Base-by-base conservation (phyloP, 2,888 invertebrate species). In the Patella ulyssiponensis region DNA sequence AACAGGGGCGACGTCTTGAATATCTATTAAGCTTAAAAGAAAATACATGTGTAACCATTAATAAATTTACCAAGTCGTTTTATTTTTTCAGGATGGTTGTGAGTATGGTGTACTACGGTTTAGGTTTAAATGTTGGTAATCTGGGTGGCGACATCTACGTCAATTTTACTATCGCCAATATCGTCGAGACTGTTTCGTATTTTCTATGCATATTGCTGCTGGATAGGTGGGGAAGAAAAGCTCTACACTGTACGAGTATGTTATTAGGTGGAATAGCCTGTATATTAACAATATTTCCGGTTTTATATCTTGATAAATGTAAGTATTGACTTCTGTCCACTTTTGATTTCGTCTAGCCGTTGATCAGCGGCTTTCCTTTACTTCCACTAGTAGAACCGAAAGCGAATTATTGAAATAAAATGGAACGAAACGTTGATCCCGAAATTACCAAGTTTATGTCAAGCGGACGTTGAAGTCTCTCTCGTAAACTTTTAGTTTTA, bases 251-350 rank as follows among this genome's bases (percentile, higher is more conserved):
- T 75, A 74, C 73, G 3, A 78, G 80, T 17, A 87, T 87, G 87
- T 74, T 87, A 20, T 44, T 84, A 11, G 88, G 87, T 0, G 88
- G 87, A 20, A 74, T 87, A 11, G 85, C 86, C 9, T 89, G 88
- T 78, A 94, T 96, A 64, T 90, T 94, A 3, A 96, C 96, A 0
- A 94, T 95, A 23, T 87, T 88, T 73, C 85, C 87, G 0, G 85
- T 86, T 27, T 77, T 84, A 12, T 86, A 82, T 74, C 86, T 83
- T 0, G 83, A 82, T 1, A 75, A 84, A 71, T 82, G 88, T 87
- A 44, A 9, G 44, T 44, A 44, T 44, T 44, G 9, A 7, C 0
- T 44, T 44, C 9, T 44, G 44, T 9, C 9, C 44, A 44, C 7
- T 44, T 44, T 44, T 44, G 4, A 44, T 44, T 44, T 44, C 7